These are phyloP conservation scores for Spea multiplicata DNA, from an alignment of 2,113 vertebrate genomes.

Conservation along the genomic window DNA sequence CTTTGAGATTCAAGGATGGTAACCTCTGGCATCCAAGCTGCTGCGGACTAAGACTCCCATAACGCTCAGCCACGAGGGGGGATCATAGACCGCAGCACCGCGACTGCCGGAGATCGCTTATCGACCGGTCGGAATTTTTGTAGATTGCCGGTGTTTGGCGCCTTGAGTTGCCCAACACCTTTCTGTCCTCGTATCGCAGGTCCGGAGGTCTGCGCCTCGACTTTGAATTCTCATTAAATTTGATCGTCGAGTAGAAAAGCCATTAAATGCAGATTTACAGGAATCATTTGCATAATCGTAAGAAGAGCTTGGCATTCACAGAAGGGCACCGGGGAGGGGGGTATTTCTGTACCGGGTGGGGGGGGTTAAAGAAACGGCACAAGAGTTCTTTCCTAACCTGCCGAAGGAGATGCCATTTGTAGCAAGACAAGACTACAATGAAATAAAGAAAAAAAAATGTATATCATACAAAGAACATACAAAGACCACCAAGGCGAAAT, in stretches of 20 bases:
- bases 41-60: not conserved
- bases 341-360: not conserved
- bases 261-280: not conserved
- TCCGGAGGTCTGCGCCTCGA: not conserved
- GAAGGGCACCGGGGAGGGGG: slow-evolving; percentile 7
- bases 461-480: too few species aligned
- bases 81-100: too few species aligned
- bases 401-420: not conserved
- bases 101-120: not conserved
- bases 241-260: not conserved
- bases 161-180: not conserved
- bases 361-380: not conserved
- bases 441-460: too few species aligned
- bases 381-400: not conserved
- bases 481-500: too few species aligned
- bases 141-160: not conserved
- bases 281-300: not conserved
- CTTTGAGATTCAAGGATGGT: too few species aligned
- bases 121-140: not conserved
- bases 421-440: too few species aligned
- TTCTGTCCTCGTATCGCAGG: too few species aligned
- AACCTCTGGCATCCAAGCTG: not conserved
- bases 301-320: not conserved
- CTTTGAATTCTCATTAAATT: slow-evolving; percentile 6
- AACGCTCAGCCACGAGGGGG: not conserved